These are phyloP conservation scores for Spongia lamella DNA, from an alignment of 37 sponge, comb jelly and placozoan genomes.

Conservation along the genomic window DNA sequence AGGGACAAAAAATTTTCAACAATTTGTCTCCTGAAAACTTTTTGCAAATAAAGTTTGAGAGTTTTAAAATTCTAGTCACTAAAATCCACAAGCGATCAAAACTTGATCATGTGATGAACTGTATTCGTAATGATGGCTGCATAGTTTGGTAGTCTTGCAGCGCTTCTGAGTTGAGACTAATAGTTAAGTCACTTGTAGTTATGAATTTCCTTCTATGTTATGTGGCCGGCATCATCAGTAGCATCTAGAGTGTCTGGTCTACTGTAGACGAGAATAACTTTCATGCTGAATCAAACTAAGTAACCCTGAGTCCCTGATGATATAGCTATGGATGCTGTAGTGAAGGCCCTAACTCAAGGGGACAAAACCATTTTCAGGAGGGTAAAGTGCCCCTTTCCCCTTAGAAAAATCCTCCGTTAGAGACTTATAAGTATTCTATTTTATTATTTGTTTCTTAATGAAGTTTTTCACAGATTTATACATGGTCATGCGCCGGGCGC, in stretches of 20 bases:
- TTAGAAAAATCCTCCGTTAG: conserved; percentile 28
- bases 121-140: neutral
- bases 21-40: too few species aligned
- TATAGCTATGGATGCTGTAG: too few species aligned
- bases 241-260: neutral
- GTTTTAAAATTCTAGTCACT: too few species aligned
- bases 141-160: neutral
- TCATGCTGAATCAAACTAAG: conserved; percentile 68
- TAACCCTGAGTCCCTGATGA: conserved; percentile 40
- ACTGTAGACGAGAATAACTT: conserved; percentile 65
- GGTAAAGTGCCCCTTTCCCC: too few species aligned
- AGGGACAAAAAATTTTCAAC: too few species aligned
- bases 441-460: too few species aligned
- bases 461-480: conserved; percentile 49
- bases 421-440: conserved; percentile 7
- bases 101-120: too few species aligned
- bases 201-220: neutral
- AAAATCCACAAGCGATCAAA: too few species aligned
- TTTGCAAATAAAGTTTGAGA: too few species aligned
- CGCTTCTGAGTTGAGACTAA: neutral
- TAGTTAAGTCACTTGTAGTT: neutral
- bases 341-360: too few species aligned
- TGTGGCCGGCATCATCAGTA: neutral
- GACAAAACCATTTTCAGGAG: too few species aligned
- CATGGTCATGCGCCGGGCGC: conserved; percentile 72